Percentiles rank a stretch among this genome's conserved stretches.
phyloP scores from a whole-genome alignment of 2,888 invertebrate genomes.

The Drosophila quasianomalipes region DNA sequence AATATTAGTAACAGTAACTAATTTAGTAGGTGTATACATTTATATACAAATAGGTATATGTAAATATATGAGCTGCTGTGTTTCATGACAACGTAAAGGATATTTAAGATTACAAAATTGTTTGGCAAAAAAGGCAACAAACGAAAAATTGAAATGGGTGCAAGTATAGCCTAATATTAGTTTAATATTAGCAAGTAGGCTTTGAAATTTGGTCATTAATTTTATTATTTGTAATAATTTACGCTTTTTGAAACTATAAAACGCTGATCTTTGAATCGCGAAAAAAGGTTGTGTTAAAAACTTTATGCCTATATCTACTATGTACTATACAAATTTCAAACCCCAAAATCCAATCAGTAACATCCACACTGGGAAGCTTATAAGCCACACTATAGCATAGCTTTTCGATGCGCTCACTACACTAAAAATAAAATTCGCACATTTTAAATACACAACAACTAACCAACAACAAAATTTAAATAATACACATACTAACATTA shows the following conservation, averaged over 20 bases:
- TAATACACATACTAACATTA: slow-evolving; percentile 47
- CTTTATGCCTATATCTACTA: slow-evolving; percentile 66
- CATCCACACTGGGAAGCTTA: slow-evolving; percentile 38
- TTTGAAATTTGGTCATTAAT: slow-evolving; percentile 26
- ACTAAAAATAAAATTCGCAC: slow-evolving; percentile 47
- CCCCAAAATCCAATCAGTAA: slow-evolving; percentile 36
- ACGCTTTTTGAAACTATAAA: slow-evolving; percentile 49
- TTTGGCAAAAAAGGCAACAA: slow-evolving; percentile 34
- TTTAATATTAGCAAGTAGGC: slow-evolving; percentile 48
- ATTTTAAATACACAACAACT: slow-evolving; percentile 49
- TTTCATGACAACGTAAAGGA: slow-evolving; percentile 81
- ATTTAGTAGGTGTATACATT: slow-evolving; percentile 46
- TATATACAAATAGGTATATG: slow-evolving; percentile 54
- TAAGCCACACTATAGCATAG: slow-evolving; percentile 45
- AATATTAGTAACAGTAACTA: slow-evolving; percentile 47
- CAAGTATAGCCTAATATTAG: slow-evolving; percentile 41
- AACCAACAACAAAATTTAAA: slow-evolving; percentile 30
- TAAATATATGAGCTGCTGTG: slow-evolving; percentile 79
- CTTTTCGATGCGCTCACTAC: slow-evolving; percentile 40
- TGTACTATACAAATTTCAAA: slow-evolving; percentile 41
- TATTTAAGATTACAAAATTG: slow-evolving; percentile 48
- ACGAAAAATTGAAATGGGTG: slow-evolving; percentile 6
- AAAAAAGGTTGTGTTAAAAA: slow-evolving; percentile 73
- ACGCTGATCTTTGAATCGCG: slow-evolving; percentile 59
- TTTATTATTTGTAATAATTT: slow-evolving; percentile 27